Conservation (phyloP, 2,888 invertebrate genomes). For the Clitarchus hookeri region DNA sequence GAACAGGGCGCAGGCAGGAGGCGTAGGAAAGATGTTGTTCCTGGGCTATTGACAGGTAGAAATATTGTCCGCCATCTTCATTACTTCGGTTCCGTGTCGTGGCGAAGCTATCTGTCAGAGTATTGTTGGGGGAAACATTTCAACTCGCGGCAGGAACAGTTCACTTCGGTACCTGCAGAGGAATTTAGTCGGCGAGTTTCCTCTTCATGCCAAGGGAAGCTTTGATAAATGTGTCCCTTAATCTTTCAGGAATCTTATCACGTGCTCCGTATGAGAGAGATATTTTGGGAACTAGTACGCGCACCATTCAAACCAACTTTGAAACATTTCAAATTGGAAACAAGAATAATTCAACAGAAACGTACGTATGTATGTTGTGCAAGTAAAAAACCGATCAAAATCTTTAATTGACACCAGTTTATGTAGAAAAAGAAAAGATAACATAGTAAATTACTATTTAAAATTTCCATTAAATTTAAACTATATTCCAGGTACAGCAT, state of each 20-base stretch:
- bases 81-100: constrained; percentile 31
- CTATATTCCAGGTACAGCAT: too few species aligned
- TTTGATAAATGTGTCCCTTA: constrained; percentile 1
- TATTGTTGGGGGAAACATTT: constrained; percentile 21
- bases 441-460: too few species aligned
- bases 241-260: neutral
- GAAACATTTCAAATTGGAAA: too few species aligned
- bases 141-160: constrained; percentile 11
- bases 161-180: constrained; percentile 16
- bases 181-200: constrained; percentile 14
- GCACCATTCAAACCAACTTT: too few species aligned
- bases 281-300: neutral
- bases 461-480: too few species aligned
- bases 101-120: constrained; percentile 30
- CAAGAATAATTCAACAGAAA: too few species aligned
- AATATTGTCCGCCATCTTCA: constrained; percentile 37
- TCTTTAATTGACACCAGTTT: too few species aligned
- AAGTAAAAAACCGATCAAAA: too few species aligned
- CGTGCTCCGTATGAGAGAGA: neutral
- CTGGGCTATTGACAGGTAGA: constrained; percentile 36
- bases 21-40: constrained; percentile 23
- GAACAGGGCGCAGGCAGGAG: neutral
- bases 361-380: too few species aligned
- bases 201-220: constrained; percentile 1
- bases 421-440: too few species aligned